Base-by-base conservation (phyloP, 2,797 vertebrate species). In the Sebastolobus altivelis region DNA sequence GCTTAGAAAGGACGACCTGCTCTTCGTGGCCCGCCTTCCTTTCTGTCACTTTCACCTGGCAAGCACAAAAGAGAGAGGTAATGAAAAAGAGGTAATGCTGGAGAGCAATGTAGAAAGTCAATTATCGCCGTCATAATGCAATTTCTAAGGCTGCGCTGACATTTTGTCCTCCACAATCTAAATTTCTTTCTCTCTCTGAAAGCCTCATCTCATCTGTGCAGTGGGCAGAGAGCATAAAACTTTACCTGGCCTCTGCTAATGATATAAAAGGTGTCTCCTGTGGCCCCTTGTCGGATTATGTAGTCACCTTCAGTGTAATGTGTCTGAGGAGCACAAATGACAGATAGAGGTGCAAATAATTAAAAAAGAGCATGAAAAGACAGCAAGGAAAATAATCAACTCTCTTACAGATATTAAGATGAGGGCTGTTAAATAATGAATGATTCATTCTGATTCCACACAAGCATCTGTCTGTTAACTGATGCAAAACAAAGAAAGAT, bases 201-300 rank as follows among this genome's bases (percentile, higher is more conserved):
- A 80, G 69, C 35, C 49, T 73, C 11, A 20, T 79, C 85, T 75
- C 13, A 72, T 72, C 54, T 38, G 25, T 37, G 33, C 60, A 40
- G 65, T 60, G 62, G 46, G 37, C 54, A 72, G 71, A 71, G 59
- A 79, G 61, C 67, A 66, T 69, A 66, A 10, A 69, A 31, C 76
- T 84, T 90, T 85, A 96, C 96, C 94, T 95, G 94, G 82, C 96
- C 96, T 84, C 92, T 92, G 75, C 82, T 95, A 72, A 96, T 92
- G 88, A 96, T 88, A 86, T 95, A 96, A 88, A 95, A 93, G 40
- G 86, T 93, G 79, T 96, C 94, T 86, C 92, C 95, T 20, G 88
- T 87, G 81, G 89, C 79, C 11, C 94, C 95, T 66, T 95, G 93
- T 76, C 80, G 87, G 74, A 95, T 85, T 54, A 96, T 92, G 86